Percentiles rank a stretch among this genome's conserved stretches.
Conservation (phyloP, 2,888 invertebrate genomes). For the Argyra leucocephala region DNA sequence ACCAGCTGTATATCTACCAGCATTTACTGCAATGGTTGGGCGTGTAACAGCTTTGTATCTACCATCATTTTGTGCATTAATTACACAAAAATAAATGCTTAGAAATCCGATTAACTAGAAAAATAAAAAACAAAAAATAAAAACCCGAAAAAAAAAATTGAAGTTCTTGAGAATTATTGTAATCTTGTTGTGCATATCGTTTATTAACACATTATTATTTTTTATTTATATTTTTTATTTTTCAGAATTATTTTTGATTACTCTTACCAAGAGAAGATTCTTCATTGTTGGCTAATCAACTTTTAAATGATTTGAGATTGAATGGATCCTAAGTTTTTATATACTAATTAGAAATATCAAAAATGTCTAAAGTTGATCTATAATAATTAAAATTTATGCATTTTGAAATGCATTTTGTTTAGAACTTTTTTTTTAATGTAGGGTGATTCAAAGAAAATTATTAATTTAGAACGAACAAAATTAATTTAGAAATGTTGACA, state of each 20-base stretch:
- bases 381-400: neutral
- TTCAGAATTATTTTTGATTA: neutral
- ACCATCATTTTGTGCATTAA: conserved; percentile 30
- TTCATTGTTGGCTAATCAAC: neutral
- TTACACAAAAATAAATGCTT: conserved; percentile 10
- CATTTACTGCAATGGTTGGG: conserved; percentile 14
- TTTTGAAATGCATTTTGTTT: neutral
- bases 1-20: conserved; percentile 23
- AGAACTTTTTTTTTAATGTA: too few species aligned
- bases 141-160: too few species aligned
- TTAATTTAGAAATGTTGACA: too few species aligned
- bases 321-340: neutral
- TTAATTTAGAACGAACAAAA: too few species aligned
- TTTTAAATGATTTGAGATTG: neutral
- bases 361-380: neutral
- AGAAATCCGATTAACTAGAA: conserved; percentile 18
- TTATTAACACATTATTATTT: too few species aligned
- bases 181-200: too few species aligned
- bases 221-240: too few species aligned
- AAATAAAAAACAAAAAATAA: neutral
- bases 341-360: neutral
- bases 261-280: neutral
- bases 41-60: conserved; percentile 32
- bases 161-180: too few species aligned
- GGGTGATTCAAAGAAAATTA: too few species aligned